phyloP scores from a whole-genome alignment of 2,113 vertebrate species.

The Rhinolophus ferrumequinum region DNA sequence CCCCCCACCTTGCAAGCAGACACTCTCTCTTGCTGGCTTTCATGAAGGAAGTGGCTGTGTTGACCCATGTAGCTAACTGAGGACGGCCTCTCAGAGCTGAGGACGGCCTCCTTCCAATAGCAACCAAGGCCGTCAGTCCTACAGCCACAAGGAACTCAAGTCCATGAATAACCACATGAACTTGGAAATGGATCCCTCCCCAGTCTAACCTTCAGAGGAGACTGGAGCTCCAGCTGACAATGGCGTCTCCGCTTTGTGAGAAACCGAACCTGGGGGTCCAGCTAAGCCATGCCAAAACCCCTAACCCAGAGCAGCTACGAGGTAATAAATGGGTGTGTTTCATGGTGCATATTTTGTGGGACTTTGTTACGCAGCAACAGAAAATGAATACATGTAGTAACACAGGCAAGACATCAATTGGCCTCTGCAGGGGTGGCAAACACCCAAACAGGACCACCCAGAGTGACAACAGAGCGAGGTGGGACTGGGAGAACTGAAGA shows the following conservation, averaged over 20 bases:
- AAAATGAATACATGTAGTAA: rapidly evolving
- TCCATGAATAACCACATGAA: rapidly evolving
- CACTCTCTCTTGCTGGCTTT: neutral
- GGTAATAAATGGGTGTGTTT: rapidly evolving
- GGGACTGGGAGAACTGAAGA: neutral
- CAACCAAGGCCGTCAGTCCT: neutral
- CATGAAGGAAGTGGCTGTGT: neutral
- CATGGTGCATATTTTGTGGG: rapidly evolving
- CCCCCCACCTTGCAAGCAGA: neutral
- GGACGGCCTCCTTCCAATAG: neutral
- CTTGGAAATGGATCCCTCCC: neutral
- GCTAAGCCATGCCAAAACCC: neutral
- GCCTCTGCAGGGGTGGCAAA: neutral
- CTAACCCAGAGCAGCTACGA: neutral
- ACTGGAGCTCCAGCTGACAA: neutral
- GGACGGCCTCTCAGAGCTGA: neutral
- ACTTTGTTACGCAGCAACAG: rapidly evolving
- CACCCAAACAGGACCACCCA: neutral
- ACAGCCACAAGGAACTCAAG: too few species aligned
- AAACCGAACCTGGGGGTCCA: too few species aligned
- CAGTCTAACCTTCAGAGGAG: neutral
- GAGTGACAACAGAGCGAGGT: rapidly evolving
- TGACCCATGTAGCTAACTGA: neutral
- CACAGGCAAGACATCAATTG: rapidly evolving
- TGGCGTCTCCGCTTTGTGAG: neutral